Evolutionary conservation across 2,113 vertebrate genomes (phyloP), one percentile per base, ranked within the genome.

Genomic region (Pseudorectes ferrugineus): DNA sequence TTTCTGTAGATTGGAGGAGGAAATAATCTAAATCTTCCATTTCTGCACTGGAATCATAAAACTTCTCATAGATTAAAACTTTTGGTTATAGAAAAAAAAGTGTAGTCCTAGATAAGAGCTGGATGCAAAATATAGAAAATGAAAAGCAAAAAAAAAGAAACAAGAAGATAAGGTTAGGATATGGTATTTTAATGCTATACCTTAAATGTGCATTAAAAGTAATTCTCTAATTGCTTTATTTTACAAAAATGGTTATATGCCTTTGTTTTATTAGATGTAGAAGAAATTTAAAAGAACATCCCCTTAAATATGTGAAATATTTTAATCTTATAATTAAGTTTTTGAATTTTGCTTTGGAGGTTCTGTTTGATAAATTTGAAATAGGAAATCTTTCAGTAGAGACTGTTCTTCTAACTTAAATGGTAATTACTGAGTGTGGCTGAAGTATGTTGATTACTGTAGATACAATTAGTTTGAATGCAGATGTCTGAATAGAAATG

Each of bases 301-400:
- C 43, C 81, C 31, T 94, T 95, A 90, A 96, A 97, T 89, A 94
- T 77, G 36, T 91, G 59, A 93, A 97, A 86, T 93, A 96, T 91
- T 96, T 92, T 96, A 96, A 96, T 97, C 75, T 96, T 62, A 67
- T 93, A 96, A 96, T 95, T 93, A 62, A 89, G 29, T 85, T 83
- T 89, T 96, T 92, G 13, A 43, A 72, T 85, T 89, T 88, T 80
- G 13, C 89, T 97, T 97, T 97, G 89, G 97, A 92, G 77, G 63
- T 75, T 49, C 43, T 49, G 52, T 89, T 96, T 89, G 87, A 59
- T 94, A 96, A 96, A 92, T 70, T 88, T 95, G 89, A 94, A 96
- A 82, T 93, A 94, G 85, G 72, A 85, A 89, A 35, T 95, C 42
- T 91, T 96, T 94, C 55, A 94, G 40, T 84, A 85, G 70, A 96